phyloP scores from a whole-genome alignment of 2,113 vertebrate species.

The Corydoras maculifer region DNA sequence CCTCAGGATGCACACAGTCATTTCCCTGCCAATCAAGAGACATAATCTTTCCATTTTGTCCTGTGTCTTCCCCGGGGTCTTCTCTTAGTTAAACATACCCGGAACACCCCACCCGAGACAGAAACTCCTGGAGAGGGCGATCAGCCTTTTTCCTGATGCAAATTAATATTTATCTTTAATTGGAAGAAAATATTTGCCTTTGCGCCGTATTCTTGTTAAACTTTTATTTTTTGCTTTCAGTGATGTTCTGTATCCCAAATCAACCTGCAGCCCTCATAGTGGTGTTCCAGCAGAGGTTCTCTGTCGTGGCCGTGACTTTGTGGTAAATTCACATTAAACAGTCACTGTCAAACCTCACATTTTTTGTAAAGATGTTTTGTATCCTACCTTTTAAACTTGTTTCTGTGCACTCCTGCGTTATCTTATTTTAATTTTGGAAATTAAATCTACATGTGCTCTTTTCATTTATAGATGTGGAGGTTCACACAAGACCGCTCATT shows the following conservation, averaged over 20 bases:
- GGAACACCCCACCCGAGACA: too few species aligned
- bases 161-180: not conserved
- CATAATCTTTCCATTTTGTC: too few species aligned
- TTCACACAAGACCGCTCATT: slow-evolving; percentile 89
- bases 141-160: too few species aligned
- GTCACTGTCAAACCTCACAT: not conserved
- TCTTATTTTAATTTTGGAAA: not conserved
- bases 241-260: slow-evolving; percentile 93
- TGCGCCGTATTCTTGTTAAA: not conserved
- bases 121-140: too few species aligned
- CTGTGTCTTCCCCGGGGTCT: too few species aligned
- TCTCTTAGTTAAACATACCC: too few species aligned
- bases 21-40: too few species aligned
- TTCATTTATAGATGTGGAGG: slow-evolving; percentile 83
- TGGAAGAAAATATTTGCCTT: not conserved
- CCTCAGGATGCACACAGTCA: too few species aligned
- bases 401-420: not conserved
- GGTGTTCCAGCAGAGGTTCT: slow-evolving; percentile 91
- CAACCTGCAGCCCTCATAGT: slow-evolving; percentile 89
- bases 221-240: slow-evolving; percentile 53
- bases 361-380: not conserved
- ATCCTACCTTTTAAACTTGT: not conserved
- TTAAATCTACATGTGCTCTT: not conserved
- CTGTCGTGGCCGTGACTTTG: slow-evolving; percentile 91
- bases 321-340: slow-evolving; percentile 69